Percentiles rank a stretch among this genome's conserved stretches.
Evolutionary conservation across 2,888 invertebrate genomes (phyloP).

Genomic region (Acleris emargana): DNA sequence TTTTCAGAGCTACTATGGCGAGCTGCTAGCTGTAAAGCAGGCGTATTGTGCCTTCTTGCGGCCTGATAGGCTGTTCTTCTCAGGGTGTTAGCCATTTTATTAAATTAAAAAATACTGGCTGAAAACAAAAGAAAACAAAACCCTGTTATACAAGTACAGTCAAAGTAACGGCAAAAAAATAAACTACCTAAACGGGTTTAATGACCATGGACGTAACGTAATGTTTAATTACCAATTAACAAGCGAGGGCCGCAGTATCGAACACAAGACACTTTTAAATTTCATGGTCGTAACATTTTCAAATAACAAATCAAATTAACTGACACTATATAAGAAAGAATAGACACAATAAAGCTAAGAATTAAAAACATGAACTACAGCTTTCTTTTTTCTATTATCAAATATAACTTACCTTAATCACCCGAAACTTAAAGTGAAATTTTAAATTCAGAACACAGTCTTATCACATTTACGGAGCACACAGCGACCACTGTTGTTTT

Average conservation of each 20-base stretch:
- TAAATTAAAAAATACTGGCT: conserved; percentile 11
- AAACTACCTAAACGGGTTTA: no score
- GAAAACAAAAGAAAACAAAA: conserved; percentile 5
- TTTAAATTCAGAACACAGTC: conserved; percentile 9
- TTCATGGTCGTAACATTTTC: no score
- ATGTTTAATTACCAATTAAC: no score
- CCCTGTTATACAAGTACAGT: neutral
- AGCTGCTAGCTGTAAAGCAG: conserved; percentile 38
- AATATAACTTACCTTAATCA: conserved; percentile 5
- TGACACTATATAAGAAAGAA: neutral
- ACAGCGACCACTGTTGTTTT: conserved; percentile 1
- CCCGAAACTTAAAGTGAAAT: neutral
- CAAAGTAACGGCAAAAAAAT: neutral
- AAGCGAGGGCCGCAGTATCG: neutral
- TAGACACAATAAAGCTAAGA: neutral
- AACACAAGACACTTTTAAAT: neutral
- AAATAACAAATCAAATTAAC: neutral
- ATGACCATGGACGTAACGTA: no score
- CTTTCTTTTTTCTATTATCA: neutral
- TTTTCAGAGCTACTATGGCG: conserved; percentile 50
- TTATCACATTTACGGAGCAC: neutral
- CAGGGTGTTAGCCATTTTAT: conserved; percentile 51
- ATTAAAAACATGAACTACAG: neutral
- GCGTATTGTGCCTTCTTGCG: conserved; percentile 42
- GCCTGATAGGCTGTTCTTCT: conserved; percentile 47